phyloP scores from a whole-genome alignment of 2,888 invertebrate species.

The Stegana nigrithorax region DNA sequence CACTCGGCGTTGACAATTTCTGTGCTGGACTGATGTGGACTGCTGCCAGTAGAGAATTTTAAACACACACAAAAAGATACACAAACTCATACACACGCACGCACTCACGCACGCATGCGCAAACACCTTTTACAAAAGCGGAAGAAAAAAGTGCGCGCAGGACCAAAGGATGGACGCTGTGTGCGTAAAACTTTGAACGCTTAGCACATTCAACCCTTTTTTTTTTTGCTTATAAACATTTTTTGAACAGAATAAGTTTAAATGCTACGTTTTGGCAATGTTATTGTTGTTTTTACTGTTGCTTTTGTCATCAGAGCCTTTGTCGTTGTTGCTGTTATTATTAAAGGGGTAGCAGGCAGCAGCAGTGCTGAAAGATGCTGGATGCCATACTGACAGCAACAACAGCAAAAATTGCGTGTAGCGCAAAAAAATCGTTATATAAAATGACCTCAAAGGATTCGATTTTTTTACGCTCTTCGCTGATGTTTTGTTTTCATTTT shows the following conservation, averaged over 20 bases:
- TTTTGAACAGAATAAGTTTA: slow-evolving; percentile 46
- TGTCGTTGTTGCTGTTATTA: slow-evolving; percentile 2
- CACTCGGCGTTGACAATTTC: neutral
- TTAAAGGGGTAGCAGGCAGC: slow-evolving; percentile 50
- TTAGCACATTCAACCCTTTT: slow-evolving; percentile 46
- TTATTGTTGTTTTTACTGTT: slow-evolving; percentile 33
- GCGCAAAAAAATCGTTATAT: neutral
- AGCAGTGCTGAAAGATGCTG: slow-evolving; percentile 43
- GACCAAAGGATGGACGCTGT: slow-evolving; percentile 1
- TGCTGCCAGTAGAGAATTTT: neutral
- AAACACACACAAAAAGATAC: neutral
- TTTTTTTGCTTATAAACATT: slow-evolving; percentile 42
- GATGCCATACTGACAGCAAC: slow-evolving; percentile 33
- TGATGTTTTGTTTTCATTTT: neutral
- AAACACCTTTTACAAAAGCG: neutral
- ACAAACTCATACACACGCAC: neutral
- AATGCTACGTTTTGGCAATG: slow-evolving; percentile 55
- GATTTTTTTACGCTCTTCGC: neutral
- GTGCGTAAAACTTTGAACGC: neutral
- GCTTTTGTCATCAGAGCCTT: no score
- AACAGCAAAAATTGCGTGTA: slow-evolving; percentile 25
- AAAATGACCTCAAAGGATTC: neutral
- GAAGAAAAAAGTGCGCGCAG: neutral
- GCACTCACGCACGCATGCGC: neutral
- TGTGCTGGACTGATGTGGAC: neutral